Evolutionary conservation across 2,888 invertebrate genomes (phyloP).

Genomic region (Uloborus plumipes): DNA sequence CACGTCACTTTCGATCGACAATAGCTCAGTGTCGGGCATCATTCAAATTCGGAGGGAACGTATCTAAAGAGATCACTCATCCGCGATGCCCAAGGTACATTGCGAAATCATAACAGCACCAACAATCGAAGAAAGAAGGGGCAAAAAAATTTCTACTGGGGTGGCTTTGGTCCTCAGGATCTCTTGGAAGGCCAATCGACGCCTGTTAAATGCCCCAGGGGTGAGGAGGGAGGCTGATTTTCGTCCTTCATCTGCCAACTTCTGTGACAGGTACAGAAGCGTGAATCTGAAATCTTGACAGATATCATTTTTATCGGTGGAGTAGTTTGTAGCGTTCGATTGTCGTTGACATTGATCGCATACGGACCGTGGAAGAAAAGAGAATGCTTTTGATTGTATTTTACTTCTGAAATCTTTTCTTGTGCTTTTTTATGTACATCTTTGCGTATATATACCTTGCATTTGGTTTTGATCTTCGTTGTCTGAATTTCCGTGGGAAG

Average conservation of each 20-base stretch:
- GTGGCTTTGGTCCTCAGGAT: slow-evolving; percentile 1
- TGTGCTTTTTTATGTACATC: too few species aligned
- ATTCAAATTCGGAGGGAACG: slow-evolving; percentile 23
- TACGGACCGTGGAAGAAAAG: slow-evolving; percentile 19
- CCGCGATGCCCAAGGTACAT: slow-evolving; percentile 14
- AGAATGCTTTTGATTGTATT: slow-evolving; percentile 1
- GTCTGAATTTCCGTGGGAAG: not conserved
- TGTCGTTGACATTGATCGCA: slow-evolving; percentile 22
- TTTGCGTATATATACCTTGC: not conserved
- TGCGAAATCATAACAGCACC: slow-evolving; percentile 7
- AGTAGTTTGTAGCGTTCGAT: slow-evolving; percentile 49
- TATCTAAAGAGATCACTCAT: slow-evolving; percentile 36
- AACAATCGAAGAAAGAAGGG: not conserved
- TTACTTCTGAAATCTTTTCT: slow-evolving; percentile 3
- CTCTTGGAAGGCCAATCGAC: slow-evolving; percentile 28
- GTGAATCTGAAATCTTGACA: slow-evolving; percentile 62
- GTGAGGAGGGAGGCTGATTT: not conserved
- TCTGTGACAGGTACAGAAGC: slow-evolving; percentile 59
- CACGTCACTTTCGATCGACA: slow-evolving; percentile 30
- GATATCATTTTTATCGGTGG: slow-evolving; percentile 51
- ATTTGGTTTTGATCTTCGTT: slow-evolving; percentile 1
- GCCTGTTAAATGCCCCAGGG: slow-evolving; percentile 17
- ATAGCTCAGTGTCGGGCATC: slow-evolving; percentile 23
- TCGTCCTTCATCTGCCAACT: slow-evolving; percentile 50
- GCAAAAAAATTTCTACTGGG: not conserved